Base-by-base conservation (phyloP, 1,140 invertebrate species). In the Anagrus nilaparvatae region DNA sequence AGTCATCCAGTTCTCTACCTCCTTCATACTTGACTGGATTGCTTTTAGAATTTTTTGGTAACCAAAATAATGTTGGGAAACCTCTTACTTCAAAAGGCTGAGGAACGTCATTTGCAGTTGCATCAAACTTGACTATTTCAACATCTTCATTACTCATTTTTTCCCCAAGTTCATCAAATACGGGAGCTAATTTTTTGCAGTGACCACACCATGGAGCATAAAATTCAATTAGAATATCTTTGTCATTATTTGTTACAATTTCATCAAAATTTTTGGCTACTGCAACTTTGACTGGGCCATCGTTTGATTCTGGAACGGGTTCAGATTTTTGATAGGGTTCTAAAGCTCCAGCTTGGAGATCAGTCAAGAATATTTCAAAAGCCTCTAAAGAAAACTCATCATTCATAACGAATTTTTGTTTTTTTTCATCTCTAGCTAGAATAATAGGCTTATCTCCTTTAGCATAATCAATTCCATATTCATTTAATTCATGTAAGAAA, bases 131-230 rank as follows among this genome's bases (percentile, higher is more conserved):
- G 0, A 96, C 87, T 60, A 99, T 95, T 35, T 78, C 81, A 12
- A 99, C 79, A 46, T 89, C 77, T 66, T 99, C 95, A 54, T 84
- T 70, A 50, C 79, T 78, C 55, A 98, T 64, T 78, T 93, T 94
- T 44, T 85, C 81, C 33, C 87, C 96, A 20, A 99, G 69, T 68
- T 99, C 93, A 45, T 97, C 92, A 67, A 78, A 98, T 33, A 90
- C 76, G 18, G 96, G 96, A 2, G 89, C 78, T 13, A 99, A 71
- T 63, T 89, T 91, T 70, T 97, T 97, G 72, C 96, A 99, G 59
- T 99, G 96, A 49, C 95, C 95, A 66, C 96, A 99, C 94, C 94
- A 98, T 1, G 94, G 93, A 23, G 94, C 94, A 69, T 98, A 98
- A 69, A 98, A 98, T 66, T 98, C 94, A 49, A 99, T 81, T 5